Evolutionary conservation across 2,888 invertebrate species (phyloP), one percentile per base, ranked within the genome.

Genomic region (Galerucella calmariensis): DNA sequence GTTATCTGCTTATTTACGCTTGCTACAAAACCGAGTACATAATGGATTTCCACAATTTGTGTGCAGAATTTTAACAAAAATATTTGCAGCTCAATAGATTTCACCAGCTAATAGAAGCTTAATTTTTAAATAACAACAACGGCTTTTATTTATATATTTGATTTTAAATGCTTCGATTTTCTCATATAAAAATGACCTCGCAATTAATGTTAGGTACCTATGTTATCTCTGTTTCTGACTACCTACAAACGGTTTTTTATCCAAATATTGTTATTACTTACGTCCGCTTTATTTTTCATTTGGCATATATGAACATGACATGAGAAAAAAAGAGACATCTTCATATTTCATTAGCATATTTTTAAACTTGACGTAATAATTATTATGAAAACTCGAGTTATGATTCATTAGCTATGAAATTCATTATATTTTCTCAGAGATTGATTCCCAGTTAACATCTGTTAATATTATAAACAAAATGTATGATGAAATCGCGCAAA

Each of bases 91-190:
- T 0, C 12, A 5, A n/a, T 51, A 51, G 51, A 51, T 51, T n/a
- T 51, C 51, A 51, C 51, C 35, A 51, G 51, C 51, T n/a, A 51
- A 51, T 51, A 51, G 51, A 51, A 51, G 51, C 51, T 51, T 51
- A 51, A 35, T 51, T 51, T 51, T 51, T n/a, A 51, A 51, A 51
- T 51, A n/a, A n/a, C 14, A 12, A 12, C 51, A n/a, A n/a, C 51
- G n/a, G 51, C 35, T 51, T 51, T 51, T 51, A 51, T 51, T 51
- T 14, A 6, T 27, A 27, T 27, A 27, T 27, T 27, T 27, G 1
- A 10, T 51, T 51, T 51, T 51, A 51, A 51, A 51, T n/a, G 51
- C 51, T 51, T 51, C n/a, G n/a, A 51, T 51, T 51, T 51, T 14
- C 6, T 51, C 6, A 8, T 6, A n/a, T 8, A 14, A 51, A 51